Conservation (phyloP, 2,797 vertebrate genomes). For the Anguilla megastoma region DNA sequence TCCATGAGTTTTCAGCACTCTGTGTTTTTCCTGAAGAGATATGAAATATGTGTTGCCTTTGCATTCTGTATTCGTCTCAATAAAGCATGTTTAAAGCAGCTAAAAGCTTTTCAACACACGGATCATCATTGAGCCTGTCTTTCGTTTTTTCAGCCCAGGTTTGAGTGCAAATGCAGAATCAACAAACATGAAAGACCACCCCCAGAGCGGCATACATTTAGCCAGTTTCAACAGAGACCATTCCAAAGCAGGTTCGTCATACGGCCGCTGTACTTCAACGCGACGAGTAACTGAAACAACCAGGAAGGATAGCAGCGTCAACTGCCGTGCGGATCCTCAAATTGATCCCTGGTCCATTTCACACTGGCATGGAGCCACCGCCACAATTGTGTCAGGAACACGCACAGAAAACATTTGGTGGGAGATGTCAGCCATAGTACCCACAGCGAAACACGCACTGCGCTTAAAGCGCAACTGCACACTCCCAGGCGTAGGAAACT, state of each 20-base stretch:
- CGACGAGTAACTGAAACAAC: background rate
- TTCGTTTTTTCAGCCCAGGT: background rate
- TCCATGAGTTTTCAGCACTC: background rate
- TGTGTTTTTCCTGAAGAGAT: background rate
- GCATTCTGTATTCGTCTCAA: background rate
- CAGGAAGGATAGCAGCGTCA: background rate
- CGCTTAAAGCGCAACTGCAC: background rate
- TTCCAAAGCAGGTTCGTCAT: background rate
- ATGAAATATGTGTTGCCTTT: background rate
- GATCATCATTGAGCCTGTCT: background rate
- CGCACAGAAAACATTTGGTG: background rate
- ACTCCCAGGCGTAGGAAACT: background rate
- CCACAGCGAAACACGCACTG: background rate
- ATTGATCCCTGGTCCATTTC: background rate
- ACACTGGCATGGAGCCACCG: background rate
- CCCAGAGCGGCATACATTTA: background rate
- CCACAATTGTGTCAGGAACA: background rate
- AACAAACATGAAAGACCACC: constrained; percentile 17
- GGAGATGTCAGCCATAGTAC: background rate
- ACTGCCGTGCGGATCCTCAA: background rate
- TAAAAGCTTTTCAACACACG: constrained; percentile 15
- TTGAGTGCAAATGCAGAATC: background rate
- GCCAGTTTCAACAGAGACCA: background rate
- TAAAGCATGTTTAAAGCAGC: background rate
- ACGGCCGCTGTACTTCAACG: background rate